phyloP scores from a whole-genome alignment of 2,113 vertebrate species.

The Chiloscyllium plagiosum region DNA sequence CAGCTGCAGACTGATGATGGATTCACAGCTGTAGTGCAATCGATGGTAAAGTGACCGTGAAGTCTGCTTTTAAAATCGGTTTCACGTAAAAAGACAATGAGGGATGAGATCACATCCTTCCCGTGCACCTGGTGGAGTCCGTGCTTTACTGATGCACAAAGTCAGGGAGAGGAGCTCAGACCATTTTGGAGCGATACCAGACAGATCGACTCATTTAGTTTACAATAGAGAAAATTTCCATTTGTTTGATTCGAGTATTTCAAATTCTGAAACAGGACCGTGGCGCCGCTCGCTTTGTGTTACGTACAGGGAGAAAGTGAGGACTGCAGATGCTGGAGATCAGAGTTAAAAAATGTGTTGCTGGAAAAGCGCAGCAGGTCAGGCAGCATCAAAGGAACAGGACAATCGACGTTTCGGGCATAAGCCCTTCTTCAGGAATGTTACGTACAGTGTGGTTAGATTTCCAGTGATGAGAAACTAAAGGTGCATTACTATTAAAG shows the following conservation, averaged over 20 bases:
- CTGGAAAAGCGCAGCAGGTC: no score
- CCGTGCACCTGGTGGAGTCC: constrained; percentile 13
- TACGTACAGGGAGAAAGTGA: no score
- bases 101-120: constrained; percentile 2
- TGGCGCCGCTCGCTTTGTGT: neutral
- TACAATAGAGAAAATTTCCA: neutral
- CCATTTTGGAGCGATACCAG: neutral
- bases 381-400: no score
- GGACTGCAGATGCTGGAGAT: no score
- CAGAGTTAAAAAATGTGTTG: no score
- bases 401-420: no score
- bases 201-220: neutral
- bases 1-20: constrained; percentile 24
- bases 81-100: constrained; percentile 14
- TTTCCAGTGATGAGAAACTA: neutral
- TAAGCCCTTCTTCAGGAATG: no score
- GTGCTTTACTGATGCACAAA: neutral
- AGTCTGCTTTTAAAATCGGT: constrained; percentile 27
- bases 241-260: neutral
- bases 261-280: neutral
- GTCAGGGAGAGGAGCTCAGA: neutral
- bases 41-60: constrained; percentile 27
- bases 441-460: no score
- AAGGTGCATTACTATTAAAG: neutral
- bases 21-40: constrained; percentile 31